Base-by-base conservation (phyloP, 35 echinoderm and acorn worm species). In the Amphiura filiformis region DNA sequence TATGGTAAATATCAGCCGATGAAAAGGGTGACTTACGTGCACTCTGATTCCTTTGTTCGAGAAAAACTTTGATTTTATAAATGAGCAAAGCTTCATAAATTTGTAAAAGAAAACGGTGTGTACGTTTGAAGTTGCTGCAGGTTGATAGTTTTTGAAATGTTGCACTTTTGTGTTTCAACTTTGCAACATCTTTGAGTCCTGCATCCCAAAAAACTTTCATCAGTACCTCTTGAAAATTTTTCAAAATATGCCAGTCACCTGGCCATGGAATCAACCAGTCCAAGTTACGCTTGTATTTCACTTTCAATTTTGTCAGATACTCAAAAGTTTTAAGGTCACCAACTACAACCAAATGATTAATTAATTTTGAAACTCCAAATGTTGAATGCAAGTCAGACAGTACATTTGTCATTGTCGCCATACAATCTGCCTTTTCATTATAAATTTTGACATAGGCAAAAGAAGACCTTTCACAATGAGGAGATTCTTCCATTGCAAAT, bases 161-260 rank as follows among this genome's bases (percentile, higher is more conserved):
- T 17, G 37, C 35, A 15, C 70, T 39, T 23, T 84, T 82, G 49
- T 93, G 91, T 36, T 78, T 88, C 32, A 88, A 13, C 22, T 57
- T 83, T 1, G 84, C 38, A 36, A 95, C 26, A 44, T 91, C 86
- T 76, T 92, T 92, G 15, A 95, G 76, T 5, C 93, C 86, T 36
- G 85, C 93, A 89, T 95, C 89, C 44, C 34, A 80, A 56, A 89
- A 95, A 31, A 91, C 38, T 22, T 97, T 97, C 83, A 97, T 86
- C 1, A 92, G 32, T 7, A 92, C 81, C 17, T 80, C 35, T 76
- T 92, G 93, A 52, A 33, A 87, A 56, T 95, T 95, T 86, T 95
- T 95, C 0, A 95, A 41, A 32, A 91, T 81, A 81, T 95, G 93
- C 93, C 93, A 95, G 81, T 95, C 93, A 35, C 93, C 93, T 76